Conservation (phyloP, 2,888 invertebrate species). For the Cerceris rybyensis region DNA sequence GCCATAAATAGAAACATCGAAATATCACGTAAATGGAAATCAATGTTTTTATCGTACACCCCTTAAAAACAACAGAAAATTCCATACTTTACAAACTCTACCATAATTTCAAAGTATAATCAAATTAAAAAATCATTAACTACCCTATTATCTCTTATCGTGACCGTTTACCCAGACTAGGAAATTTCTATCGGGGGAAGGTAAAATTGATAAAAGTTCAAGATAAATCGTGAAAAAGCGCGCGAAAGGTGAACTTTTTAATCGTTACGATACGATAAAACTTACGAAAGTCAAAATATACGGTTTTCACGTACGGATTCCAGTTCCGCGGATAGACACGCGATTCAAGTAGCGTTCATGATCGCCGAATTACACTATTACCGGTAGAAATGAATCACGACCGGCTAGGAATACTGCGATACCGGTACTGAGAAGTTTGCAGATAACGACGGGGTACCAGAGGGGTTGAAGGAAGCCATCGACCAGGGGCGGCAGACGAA, state of each 20-base stretch:
- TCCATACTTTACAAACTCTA: background rate
- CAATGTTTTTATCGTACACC: constrained; percentile 8
- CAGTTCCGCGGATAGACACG: constrained; percentile 51
- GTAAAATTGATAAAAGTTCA: background rate
- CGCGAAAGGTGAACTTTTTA: constrained; percentile 3
- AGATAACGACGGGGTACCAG: constrained; percentile 50
- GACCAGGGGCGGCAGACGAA: constrained; percentile 73
- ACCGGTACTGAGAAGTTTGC: constrained; percentile 68
- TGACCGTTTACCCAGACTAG: background rate
- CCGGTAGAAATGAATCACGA: constrained; percentile 57
- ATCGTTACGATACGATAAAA: constrained; percentile 37
- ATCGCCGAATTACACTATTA: constrained; percentile 54
- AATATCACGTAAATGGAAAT: constrained; percentile 12
- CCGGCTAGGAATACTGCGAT: constrained; percentile 66
- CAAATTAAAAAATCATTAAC: background rate
- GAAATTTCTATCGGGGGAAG: background rate
- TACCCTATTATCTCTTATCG: no score
- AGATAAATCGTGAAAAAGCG: background rate
- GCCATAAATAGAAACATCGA: constrained; percentile 11
- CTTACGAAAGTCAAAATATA: constrained; percentile 40
- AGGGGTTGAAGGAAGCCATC: constrained; percentile 60
- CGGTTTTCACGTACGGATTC: constrained; percentile 11
- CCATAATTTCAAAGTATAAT: background rate
- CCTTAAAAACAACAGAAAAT: background rate
- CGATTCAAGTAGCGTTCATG: constrained; percentile 50